Base-by-base conservation (phyloP, 2,888 invertebrate species). In the Andrena bucephala region DNA sequence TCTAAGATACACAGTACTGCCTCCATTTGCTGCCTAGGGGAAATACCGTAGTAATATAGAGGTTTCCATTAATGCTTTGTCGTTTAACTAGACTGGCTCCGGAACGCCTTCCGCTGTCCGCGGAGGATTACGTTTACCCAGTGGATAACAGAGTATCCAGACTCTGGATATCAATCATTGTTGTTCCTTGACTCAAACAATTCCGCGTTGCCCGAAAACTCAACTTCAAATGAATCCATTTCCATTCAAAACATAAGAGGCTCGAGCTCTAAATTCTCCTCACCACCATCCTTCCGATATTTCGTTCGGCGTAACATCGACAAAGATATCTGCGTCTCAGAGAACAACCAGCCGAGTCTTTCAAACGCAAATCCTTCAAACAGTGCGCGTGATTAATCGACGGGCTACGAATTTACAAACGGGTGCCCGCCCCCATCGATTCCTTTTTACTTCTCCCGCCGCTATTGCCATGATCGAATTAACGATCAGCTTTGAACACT, bases 1-100 rank as follows among this genome's bases (percentile, higher is more conserved):
- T 88, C 87, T 81, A 91, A 91, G 88, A 91, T 85, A 89, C 87
- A 87, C 83, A 84, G 70, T 42, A 66, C 83, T 72, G 71, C 80
- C 74, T 72, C 79, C 77, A 77, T 82, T 83, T 83, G 73, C 86
- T 75, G 76, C 66, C 78, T 73, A 63, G 81, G 79, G 84, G 69
- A 79, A 81, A 84, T 80, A 80, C 79, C 76, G 81, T 66, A 60
- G 82, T 91, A 89, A 90, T 90, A 89, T 89, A 87, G 78, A 88
- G 89, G 80, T 91, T 91, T 89, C 89, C 90, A 90, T 91, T 91
- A 92, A 90, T 86, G 86, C 89, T 87, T 87, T 89, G 88, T 90
- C 86, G 86, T 86, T 91, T 84, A 86, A 86, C 81, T 70, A 74
- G 62, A 83, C 80, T 76, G 59, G 57, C 72, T 80, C 16, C 63